A percentile compares a stretch with the other conserved stretches of the same genome.
These are phyloP conservation scores for Thyatira batis DNA, from an alignment of 2,888 invertebrate species.

Conservation along the genomic window DNA sequence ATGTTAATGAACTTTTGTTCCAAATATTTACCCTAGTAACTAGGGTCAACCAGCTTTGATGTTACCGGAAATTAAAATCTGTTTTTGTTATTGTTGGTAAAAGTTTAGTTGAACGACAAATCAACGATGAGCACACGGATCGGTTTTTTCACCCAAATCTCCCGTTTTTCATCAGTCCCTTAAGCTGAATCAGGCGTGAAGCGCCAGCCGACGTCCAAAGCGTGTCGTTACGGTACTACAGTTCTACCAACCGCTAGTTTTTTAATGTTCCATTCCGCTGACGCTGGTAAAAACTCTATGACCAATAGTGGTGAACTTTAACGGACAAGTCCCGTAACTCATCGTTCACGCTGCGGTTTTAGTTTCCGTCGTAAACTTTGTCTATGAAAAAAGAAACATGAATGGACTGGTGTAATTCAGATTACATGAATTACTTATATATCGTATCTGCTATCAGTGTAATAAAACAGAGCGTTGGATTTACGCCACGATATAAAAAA, in stretches of 20 bases:
- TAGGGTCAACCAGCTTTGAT: neutral
- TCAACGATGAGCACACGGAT: constrained; percentile 18
- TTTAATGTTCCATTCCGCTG: constrained; percentile 34
- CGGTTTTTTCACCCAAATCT: constrained; percentile 5
- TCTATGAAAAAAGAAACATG: constrained; percentile 19
- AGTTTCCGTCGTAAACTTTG: constrained; percentile 29
- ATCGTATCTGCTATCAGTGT: neutral
- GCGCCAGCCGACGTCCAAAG: constrained; percentile 25
- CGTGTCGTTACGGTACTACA: constrained; percentile 56
- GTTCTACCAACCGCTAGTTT: constrained; percentile 40
- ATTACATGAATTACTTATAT: neutral
- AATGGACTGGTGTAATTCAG: neutral
- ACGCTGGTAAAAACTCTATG: constrained; percentile 44
- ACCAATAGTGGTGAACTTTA: constrained; percentile 40
- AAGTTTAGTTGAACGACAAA: constrained; percentile 16
- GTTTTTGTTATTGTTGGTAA: neutral
- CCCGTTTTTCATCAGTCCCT: constrained; percentile 34
- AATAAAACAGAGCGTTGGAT: neutral
- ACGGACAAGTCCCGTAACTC: constrained; percentile 46
- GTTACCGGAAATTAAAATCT: neutral
- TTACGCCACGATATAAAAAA: neutral
- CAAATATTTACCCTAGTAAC: neutral
- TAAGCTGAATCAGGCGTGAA: constrained; percentile 38
- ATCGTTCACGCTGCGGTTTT: constrained; percentile 43
- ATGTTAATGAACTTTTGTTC: too few species aligned